Evolutionary conservation across 1,140 invertebrate species (phyloP).

Genomic region (Conus betulinus): DNA sequence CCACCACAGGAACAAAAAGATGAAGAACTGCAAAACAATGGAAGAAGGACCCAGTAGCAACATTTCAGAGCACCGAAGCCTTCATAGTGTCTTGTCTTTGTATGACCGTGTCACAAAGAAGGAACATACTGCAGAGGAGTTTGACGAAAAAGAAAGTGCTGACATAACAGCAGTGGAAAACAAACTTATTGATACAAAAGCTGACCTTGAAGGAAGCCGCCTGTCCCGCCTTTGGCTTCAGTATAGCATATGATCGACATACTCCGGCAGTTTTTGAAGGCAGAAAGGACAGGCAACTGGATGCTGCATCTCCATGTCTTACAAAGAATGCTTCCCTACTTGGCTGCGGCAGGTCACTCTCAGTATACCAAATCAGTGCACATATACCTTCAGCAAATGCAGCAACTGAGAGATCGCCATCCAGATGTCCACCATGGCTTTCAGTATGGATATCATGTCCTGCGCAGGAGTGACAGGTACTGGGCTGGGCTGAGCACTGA

Average conservation of each 20-base stretch:
- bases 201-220: neutral
- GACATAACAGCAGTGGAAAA: neutral
- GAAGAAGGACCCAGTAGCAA: neutral
- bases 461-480: no score
- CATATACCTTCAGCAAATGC: no score
- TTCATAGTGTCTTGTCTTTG: neutral
- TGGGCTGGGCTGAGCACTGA: no score
- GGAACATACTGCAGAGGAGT: no score
- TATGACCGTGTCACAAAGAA: no score
- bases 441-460: no score
- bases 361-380: conserved; percentile 32
- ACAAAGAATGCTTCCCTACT: conserved; percentile 53
- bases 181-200: neutral
- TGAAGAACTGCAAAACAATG: neutral
- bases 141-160: neutral
- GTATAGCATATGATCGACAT: conserved; percentile 44
- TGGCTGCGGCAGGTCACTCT: conserved; percentile 3
- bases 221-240: conserved; percentile 42
- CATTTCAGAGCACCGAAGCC: neutral
- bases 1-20: neutral
- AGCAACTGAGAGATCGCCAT: no score
- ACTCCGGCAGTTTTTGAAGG: conserved; percentile 38
- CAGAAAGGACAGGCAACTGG: conserved; percentile 55
- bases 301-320: conserved; percentile 47
- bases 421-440: no score